Evolutionary conservation across 2,888 invertebrate species (phyloP).

Genomic region (Andrena flavipes): DNA sequence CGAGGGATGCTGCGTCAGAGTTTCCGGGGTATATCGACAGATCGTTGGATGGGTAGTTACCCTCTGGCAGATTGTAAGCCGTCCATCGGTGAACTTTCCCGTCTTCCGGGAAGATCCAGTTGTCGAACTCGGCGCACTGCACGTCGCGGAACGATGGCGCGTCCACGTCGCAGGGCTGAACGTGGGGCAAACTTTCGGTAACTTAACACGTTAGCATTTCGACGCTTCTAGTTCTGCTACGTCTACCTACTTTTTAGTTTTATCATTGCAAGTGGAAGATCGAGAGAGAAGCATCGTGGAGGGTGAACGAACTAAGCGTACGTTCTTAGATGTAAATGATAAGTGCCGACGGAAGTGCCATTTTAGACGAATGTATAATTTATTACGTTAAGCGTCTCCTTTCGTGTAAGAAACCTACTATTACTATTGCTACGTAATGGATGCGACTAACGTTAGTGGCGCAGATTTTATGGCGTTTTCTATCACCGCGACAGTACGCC

Average conservation of each 20-base stretch:
- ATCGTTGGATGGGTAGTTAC: slow-evolving; percentile 67
- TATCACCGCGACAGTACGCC: slow-evolving; percentile 86
- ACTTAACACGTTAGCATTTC: background rate
- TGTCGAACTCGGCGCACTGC: slow-evolving; percentile 86
- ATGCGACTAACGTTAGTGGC: slow-evolving; percentile 82
- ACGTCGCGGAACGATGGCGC: slow-evolving; percentile 85
- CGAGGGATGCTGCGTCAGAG: background rate
- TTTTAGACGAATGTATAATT: background rate
- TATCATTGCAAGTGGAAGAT: background rate
- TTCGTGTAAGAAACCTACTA: background rate
- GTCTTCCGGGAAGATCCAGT: slow-evolving; percentile 85
- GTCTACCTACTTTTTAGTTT: background rate
- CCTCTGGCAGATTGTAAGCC: slow-evolving; percentile 84
- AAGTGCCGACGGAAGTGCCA: background rate
- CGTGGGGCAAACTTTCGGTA: background rate
- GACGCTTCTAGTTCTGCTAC: background rate
- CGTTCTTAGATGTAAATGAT: too few species aligned
- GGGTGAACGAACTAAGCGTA: too few species aligned
- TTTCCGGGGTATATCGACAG: background rate
- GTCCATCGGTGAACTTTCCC: slow-evolving; percentile 85
- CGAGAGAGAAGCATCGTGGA: too few species aligned
- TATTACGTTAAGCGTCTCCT: background rate
- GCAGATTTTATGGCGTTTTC: slow-evolving; percentile 86
- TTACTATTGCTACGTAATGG: background rate
- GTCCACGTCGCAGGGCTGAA: slow-evolving; percentile 84